A percentile compares a stretch with the other conserved stretches of the same genome.
These are phyloP conservation scores for Ophion slaviceki DNA, from an alignment of 2,888 invertebrate genomes.

Conservation along the genomic window DNA sequence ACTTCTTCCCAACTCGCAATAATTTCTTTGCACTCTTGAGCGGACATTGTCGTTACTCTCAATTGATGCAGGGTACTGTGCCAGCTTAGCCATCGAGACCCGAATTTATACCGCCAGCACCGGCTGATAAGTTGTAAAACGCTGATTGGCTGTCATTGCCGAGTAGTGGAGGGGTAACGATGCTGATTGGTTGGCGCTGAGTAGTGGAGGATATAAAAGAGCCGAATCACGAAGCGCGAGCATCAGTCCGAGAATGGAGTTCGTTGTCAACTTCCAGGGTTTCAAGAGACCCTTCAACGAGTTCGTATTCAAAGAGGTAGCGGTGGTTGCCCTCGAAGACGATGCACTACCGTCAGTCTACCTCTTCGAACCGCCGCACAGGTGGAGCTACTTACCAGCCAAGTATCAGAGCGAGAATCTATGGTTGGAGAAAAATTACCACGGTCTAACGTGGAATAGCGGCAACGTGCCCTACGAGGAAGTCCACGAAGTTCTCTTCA, in stretches of 20 bases:
- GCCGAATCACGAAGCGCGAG: background rate
- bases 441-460: conserved; percentile 38
- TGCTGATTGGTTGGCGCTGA: background rate
- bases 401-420: conserved; percentile 43
- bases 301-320: conserved; percentile 58
- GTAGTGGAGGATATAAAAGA: conserved; percentile 22
- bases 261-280: conserved; percentile 54
- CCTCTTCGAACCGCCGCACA: conserved; percentile 50
- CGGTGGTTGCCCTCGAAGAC: conserved; percentile 26
- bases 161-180: background rate
- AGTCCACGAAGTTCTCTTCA: conserved; percentile 19
- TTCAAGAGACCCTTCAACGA: conserved; percentile 44
- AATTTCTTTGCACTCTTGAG: too few species aligned
- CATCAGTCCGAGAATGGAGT: conserved; percentile 40
- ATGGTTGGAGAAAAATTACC: conserved; percentile 47
- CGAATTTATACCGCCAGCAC: too few species aligned
- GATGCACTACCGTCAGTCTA: conserved; percentile 11
- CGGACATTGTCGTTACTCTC: too few species aligned
- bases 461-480: conserved; percentile 48
- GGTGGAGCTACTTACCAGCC: conserved; percentile 32
- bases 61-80: too few species aligned
- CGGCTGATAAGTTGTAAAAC: too few species aligned
- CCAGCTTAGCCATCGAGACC: too few species aligned
- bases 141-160: too few species aligned
- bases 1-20: conserved; percentile 21